Percentiles rank a stretch among this genome's conserved stretches.
These are phyloP conservation scores for Boulengeromyrus knoepffleri DNA, from an alignment of 2,113 vertebrate genomes.

Conservation along the genomic window DNA sequence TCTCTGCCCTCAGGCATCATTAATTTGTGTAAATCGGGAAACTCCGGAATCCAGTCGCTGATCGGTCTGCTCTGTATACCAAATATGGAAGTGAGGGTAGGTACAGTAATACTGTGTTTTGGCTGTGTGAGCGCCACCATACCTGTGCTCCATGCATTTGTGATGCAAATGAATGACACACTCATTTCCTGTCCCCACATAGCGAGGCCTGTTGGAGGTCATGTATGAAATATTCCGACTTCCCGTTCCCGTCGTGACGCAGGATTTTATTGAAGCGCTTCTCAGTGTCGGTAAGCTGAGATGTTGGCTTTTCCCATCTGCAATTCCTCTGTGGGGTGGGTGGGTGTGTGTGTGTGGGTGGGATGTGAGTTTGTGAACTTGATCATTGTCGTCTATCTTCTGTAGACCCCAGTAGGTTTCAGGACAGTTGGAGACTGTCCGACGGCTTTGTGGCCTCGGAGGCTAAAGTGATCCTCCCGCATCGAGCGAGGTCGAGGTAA, in stretches of 20 bases:
- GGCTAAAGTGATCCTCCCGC: constrained; percentile 90
- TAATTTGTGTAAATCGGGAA: constrained; percentile 91
- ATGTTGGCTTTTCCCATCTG: not conserved
- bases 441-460: constrained; percentile 96
- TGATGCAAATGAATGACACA: not conserved
- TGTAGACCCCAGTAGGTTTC: constrained; percentile 85
- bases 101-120: constrained; percentile 35
- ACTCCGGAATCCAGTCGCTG: constrained; percentile 94
- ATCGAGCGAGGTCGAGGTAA: constrained; percentile 89
- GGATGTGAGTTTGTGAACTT: not conserved
- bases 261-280: constrained; percentile 90
- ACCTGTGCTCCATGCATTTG: not conserved
- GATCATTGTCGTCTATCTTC: constrained; percentile 9
- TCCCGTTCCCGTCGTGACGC: constrained; percentile 81
- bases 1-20: constrained; percentile 76
- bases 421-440: constrained; percentile 92
- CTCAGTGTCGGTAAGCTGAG: constrained; percentile 82
- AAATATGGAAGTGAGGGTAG: constrained; percentile 97
- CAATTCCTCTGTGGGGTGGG: not conserved
- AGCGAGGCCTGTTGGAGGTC: constrained; percentile 90
- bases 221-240: constrained; percentile 96
- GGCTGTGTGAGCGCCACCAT: not conserved
- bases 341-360: not conserved
- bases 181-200: constrained; percentile 21
- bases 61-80: constrained; percentile 97